phyloP scores from a whole-genome alignment of 2,888 invertebrate genomes.

The Malacosoma neustria region DNA sequence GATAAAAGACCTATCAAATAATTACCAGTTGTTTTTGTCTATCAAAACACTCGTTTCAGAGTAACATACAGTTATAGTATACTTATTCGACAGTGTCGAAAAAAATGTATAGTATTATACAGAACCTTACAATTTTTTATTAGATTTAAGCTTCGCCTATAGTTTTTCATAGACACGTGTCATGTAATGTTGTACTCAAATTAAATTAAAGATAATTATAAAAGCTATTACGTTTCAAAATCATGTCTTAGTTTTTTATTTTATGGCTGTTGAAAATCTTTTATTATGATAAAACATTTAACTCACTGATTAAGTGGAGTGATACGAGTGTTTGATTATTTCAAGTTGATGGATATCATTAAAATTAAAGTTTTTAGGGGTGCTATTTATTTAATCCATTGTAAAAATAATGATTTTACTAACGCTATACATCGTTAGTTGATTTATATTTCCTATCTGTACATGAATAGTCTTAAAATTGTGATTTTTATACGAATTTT shows the following conservation, averaged over 20 bases:
- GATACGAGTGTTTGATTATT: not conserved
- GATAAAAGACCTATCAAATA: too few species aligned
- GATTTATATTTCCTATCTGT: too few species aligned
- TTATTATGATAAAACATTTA: not conserved
- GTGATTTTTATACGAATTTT: too few species aligned
- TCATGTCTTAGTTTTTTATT: not conserved
- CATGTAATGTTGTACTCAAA: constrained; percentile 2
- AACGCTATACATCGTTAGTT: too few species aligned
- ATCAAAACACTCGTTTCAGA: too few species aligned
- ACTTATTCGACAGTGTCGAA: too few species aligned
- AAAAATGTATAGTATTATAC: constrained; percentile 1
- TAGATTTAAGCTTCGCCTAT: not conserved
- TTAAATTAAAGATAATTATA: not conserved
- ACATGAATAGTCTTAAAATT: too few species aligned
- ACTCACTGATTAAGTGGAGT: not conserved
- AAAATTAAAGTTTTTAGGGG: too few species aligned
- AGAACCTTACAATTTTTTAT: not conserved
- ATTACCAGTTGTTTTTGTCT: too few species aligned
- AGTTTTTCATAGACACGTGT: not conserved
- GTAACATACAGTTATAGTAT: too few species aligned
- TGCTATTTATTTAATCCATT: too few species aligned
- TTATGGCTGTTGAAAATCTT: not conserved
- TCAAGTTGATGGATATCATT: not conserved
- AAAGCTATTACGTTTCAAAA: not conserved
- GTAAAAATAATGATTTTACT: too few species aligned